Evolutionary conservation across 2,888 invertebrate genomes (phyloP).

Genomic region (Gastrophysa polygoni): DNA sequence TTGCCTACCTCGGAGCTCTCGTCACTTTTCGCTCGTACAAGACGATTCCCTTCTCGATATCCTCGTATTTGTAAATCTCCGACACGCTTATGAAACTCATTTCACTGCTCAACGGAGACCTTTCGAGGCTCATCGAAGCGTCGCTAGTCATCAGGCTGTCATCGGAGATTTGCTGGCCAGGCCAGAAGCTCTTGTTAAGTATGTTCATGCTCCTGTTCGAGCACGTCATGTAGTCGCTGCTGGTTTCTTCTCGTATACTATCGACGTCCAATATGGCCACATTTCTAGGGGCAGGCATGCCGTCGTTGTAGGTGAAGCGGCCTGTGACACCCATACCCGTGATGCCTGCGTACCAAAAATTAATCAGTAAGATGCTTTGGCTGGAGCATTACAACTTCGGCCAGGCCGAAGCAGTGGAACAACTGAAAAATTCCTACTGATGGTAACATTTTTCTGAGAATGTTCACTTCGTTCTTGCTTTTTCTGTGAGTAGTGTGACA

Average conservation of each 20-base stretch:
- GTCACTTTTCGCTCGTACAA: conserved; percentile 70
- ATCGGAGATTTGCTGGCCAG: conserved; percentile 37
- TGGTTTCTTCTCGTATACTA: conserved; percentile 25
- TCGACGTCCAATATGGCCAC: neutral
- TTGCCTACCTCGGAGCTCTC: conserved; percentile 63
- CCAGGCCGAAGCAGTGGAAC: too few relatives aligned
- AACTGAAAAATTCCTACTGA: too few relatives aligned
- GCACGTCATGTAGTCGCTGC: conserved; percentile 54
- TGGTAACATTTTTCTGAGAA: too few relatives aligned
- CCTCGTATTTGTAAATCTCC: conserved; percentile 78
- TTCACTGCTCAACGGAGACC: conserved; percentile 29
- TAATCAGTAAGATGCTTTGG: too few relatives aligned
- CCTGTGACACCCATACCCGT: neutral
- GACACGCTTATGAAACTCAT: conserved; percentile 64
- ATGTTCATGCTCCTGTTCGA: conserved; percentile 33
- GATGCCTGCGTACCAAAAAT: neutral
- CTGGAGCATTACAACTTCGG: too few relatives aligned
- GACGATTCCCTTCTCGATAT: conserved; percentile 71
- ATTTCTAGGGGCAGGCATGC: neutral
- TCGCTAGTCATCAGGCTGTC: conserved; percentile 32
- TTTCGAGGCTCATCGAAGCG: conserved; percentile 20
- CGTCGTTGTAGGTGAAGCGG: neutral
- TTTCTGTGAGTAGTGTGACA: too few relatives aligned
- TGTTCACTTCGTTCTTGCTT: too few relatives aligned
- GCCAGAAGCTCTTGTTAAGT: conserved; percentile 47